Evolutionary conservation across 2,113 vertebrate species (phyloP), one percentile per base, ranked within the genome.

Genomic region (Pseudonaja textilis): DNA sequence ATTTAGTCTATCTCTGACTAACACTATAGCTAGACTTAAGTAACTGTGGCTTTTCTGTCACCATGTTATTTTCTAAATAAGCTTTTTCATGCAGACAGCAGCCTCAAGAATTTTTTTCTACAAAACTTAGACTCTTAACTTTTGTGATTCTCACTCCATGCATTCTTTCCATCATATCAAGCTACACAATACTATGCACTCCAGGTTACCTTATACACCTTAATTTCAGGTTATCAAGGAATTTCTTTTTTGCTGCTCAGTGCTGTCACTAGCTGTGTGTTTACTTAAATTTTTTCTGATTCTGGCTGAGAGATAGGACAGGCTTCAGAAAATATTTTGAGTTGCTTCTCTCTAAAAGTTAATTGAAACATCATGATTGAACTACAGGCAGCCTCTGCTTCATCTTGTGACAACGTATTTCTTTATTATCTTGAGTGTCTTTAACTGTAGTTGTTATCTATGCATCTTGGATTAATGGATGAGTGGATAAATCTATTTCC

Each of bases 291-390:
- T 14, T 92, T 92, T 92, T 61, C 90, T 94, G 52, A 29, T 89
- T 95, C 89, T 87, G 90, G 57, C 25, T 86, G 50, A 91, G 89
- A 90, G 94, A 93, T 92, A 10, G 95, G 93, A 92, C 0, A 93
- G 61, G 52, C n/a, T 45, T 93, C 23, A 34, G 47, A 85, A 89
- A 89, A 93, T 42, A 85, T 39, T 81, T 74, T 57, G 52, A 34
- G 64, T 29, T 45, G 18, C 87, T 89, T 81, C 42, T 5, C 88
- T 42, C 10, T 59, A 14, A 89, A 92, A 85, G 54, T 54, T 85
- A 47, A 89, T 85, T 85, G 50, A 56, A 69, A 85, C 25, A 89
- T 89, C 52, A n/a, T 22, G 34, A 16, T 61, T 69, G 86, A 64
- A 69, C 42, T 39, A 23, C 90, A 91, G 52, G 20, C 52, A 56